Conservation (phyloP, 2,888 invertebrate genomes). For the Xylota sylvarum region DNA sequence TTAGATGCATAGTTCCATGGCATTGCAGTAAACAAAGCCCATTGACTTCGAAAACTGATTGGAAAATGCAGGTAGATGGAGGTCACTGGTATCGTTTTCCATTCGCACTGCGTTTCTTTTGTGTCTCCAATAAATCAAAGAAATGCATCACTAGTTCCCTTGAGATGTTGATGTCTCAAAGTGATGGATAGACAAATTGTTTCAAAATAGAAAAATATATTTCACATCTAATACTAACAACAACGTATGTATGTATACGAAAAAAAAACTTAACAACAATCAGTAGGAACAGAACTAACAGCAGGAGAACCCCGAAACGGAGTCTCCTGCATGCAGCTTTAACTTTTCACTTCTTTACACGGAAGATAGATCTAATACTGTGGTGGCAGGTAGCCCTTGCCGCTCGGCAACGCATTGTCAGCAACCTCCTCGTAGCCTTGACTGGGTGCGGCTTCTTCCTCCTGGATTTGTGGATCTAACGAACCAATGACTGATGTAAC, state of each 20-base stretch:
- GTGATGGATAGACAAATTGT: not conserved
- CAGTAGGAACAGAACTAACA: conserved; percentile 58
- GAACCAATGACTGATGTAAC: conserved; percentile 83
- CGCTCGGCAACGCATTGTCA: conserved; percentile 43
- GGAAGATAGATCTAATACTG: conserved; percentile 79
- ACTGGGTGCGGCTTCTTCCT: conserved; percentile 78
- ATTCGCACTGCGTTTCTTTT: not conserved
- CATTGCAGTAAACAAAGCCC: not conserved
- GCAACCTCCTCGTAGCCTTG: conserved; percentile 50
- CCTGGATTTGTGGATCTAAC: conserved; percentile 81
- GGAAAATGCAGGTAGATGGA: not conserved
- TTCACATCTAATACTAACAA: conserved; percentile 47
- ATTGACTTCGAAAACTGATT: not conserved
- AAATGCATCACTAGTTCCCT: not conserved
- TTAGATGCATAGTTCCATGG: not conserved
- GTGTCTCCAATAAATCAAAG: not conserved
- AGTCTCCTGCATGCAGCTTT: conserved; percentile 70
- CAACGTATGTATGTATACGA: conserved; percentile 5
- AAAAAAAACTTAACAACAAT: conserved; percentile 67
- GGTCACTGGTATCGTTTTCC: not conserved
- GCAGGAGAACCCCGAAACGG: conserved; percentile 3
- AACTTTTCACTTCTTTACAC: conserved; percentile 78
- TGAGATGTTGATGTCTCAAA: too few relatives aligned
- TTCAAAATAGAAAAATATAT: conserved; percentile 22
- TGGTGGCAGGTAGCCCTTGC: conserved; percentile 70